phyloP scores from a whole-genome alignment of 2,113 vertebrate genomes.

The Oreochromis aureus region DNA sequence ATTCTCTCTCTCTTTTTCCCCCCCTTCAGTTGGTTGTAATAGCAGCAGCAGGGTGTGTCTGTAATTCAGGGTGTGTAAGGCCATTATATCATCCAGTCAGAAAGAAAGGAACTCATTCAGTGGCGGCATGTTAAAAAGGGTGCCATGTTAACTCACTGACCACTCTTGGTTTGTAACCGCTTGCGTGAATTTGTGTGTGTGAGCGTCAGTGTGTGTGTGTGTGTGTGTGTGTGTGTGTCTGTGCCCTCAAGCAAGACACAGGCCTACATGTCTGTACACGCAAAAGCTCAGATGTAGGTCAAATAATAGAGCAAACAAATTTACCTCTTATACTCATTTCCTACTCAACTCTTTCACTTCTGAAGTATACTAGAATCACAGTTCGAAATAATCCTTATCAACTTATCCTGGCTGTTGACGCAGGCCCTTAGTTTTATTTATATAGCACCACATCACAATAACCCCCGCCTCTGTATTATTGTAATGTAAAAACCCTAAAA shows the following conservation, averaged over 20 bases:
- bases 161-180: neutral
- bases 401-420: neutral
- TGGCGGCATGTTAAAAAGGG: slow-evolving; percentile 17
- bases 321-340: neutral
- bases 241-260: neutral
- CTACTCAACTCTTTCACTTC: neutral
- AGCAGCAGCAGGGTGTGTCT: slow-evolving; percentile 68
- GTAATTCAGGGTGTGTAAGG: slow-evolving; percentile 56
- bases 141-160: slow-evolving; percentile 27
- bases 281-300: neutral
- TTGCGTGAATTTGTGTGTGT: slow-evolving; percentile 18
- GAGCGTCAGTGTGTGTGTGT: neutral
- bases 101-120: slow-evolving; percentile 56
- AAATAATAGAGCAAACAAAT: neutral
- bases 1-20: neutral
- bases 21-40: slow-evolving; percentile 29
- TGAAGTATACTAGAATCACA: neutral
- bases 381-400: neutral
- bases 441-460: neutral
- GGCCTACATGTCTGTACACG: neutral
- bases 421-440: neutral
- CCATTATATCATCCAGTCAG: slow-evolving; percentile 53
- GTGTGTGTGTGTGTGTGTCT: neutral
- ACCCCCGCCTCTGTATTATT: neutral
- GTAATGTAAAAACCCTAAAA: neutral